These are phyloP conservation scores for Ceratina australensis DNA, from an alignment of 1,140 invertebrate species.

Conservation along the genomic window DNA sequence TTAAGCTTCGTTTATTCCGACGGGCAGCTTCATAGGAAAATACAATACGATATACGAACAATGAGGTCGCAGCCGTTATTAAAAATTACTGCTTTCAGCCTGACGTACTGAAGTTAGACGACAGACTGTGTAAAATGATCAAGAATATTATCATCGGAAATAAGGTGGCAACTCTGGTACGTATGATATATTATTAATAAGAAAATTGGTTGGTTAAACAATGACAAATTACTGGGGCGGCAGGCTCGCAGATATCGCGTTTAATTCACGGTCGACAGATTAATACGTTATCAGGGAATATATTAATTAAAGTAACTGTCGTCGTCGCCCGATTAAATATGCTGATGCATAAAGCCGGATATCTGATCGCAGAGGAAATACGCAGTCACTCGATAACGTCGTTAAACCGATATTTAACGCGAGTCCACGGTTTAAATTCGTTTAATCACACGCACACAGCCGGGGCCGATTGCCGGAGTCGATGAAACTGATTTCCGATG, in stretches of 20 bases:
- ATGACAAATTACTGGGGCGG: neutral
- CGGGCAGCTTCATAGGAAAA: too few relatives aligned
- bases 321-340: neutral
- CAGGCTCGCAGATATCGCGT: neutral
- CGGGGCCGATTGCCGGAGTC: neutral
- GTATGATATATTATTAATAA: neutral
- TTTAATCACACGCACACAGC: constrained; percentile 12
- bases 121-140: too few relatives aligned
- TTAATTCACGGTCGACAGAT: constrained; percentile 8
- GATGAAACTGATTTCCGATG: constrained; percentile 15
- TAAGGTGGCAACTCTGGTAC: too few relatives aligned
- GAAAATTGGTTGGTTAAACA: neutral
- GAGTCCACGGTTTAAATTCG: constrained; percentile 5
- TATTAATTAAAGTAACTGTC: constrained; percentile 24
- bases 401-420: constrained; percentile 21
- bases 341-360: constrained; percentile 16
- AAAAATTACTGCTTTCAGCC: too few relatives aligned
- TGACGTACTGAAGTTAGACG: too few relatives aligned
- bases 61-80: too few relatives aligned
- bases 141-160: too few relatives aligned
- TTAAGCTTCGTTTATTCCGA: too few relatives aligned
- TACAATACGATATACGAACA: too few relatives aligned
- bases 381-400: constrained; percentile 9
- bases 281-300: constrained; percentile 18
- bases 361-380: constrained; percentile 4